A percentile compares a stretch with the other conserved stretches of the same genome.
phyloP scores from a whole-genome alignment of 2,888 invertebrate species.

The Harpagoxenus sublaevis region DNA sequence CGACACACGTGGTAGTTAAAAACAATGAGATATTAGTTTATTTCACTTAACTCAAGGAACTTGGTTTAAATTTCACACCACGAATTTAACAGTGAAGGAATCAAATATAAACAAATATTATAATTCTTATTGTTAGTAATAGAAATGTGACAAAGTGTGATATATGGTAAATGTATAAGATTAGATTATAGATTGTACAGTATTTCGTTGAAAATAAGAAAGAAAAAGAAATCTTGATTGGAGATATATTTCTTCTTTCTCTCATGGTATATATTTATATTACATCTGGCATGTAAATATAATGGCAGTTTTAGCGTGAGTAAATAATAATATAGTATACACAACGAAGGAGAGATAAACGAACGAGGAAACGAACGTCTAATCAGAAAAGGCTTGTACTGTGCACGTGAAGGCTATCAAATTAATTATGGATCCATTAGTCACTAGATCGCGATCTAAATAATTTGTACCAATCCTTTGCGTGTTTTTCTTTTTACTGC shows the following conservation, averaged over 20 bases:
- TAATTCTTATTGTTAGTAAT: neutral
- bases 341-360: neutral
- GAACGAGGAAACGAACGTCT: neutral
- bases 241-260: neutral
- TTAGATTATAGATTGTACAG: neutral
- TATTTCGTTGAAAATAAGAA: neutral
- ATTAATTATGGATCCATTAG: neutral
- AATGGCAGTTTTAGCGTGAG: conserved; percentile 42
- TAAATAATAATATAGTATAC: conserved; percentile 16
- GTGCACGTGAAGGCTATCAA: neutral
- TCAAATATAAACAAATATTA: neutral
- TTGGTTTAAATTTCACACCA: no score
- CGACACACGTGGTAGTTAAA: no score
- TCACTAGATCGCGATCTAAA: neutral
- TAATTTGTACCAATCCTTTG: neutral
- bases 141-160: neutral
- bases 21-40: no score
- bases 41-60: no score
- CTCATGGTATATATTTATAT: conserved; percentile 32
- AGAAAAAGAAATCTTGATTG: neutral
- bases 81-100: no score
- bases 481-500: neutral
- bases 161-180: neutral
- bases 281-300: conserved; percentile 40
- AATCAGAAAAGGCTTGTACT: conserved; percentile 20